Percentiles rank a stretch among this genome's conserved stretches.
Conservation (phyloP, 2,113 vertebrate species). For the Salvelinus sp. region DNA sequence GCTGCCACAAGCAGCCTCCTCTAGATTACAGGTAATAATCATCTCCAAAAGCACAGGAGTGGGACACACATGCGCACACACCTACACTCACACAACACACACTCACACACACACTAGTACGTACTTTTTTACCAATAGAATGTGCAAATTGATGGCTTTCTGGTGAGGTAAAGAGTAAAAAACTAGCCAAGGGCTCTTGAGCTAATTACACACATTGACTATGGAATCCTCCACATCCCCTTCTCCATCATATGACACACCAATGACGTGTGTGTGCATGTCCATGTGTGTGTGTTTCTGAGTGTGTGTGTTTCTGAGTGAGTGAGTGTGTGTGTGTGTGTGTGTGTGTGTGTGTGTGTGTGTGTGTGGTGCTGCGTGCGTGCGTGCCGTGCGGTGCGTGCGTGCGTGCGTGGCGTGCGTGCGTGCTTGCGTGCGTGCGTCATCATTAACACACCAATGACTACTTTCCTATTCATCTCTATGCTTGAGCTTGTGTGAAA, state of each 20-base stretch:
- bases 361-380: too few relatives aligned
- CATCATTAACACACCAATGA: neutral
- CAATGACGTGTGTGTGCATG: neutral
- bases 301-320: neutral
- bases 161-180: neutral
- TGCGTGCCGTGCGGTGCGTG: too few relatives aligned
- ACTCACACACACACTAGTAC: neutral
- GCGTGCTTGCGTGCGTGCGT: too few relatives aligned
- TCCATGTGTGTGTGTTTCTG: neutral
- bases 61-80: neutral
- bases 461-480: neutral
- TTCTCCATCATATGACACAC: neutral
- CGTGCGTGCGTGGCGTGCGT: too few relatives aligned
- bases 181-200: neutral
- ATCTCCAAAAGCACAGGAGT: too few relatives aligned
- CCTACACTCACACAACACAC: neutral
- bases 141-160: too few relatives aligned
- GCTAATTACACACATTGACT: neutral
- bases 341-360: too few relatives aligned
- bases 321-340: too few relatives aligned
- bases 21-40: too few relatives aligned
- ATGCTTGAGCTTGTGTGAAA: neutral
- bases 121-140: neutral
- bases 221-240: neutral
- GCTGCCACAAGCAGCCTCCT: neutral